phyloP scores from a whole-genome alignment of 2,888 invertebrate species.

The Oscheius myriophilus region DNA sequence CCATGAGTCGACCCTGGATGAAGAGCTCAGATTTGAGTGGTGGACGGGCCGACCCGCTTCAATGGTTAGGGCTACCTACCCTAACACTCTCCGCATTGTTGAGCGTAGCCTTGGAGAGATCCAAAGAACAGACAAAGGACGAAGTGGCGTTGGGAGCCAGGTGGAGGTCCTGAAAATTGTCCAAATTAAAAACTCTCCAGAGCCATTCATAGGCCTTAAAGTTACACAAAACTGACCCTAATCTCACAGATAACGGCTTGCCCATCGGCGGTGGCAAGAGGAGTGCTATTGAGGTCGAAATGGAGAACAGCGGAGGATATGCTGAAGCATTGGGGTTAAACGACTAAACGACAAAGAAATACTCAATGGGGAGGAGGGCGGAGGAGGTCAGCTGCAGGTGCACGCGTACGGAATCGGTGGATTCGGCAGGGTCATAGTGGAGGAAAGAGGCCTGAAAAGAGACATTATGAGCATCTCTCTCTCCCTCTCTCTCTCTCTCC shows the following conservation, averaged over 20 bases:
- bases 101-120: conserved; percentile 3
- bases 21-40: too few species aligned
- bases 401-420: not conserved
- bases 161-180: conserved; percentile 1
- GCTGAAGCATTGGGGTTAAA: not conserved
- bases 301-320: not conserved
- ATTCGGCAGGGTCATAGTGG: conserved; percentile 4
- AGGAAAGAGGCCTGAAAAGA: conserved; percentile 13
- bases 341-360: not conserved
- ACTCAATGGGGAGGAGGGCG: not conserved
- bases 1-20: too few species aligned
- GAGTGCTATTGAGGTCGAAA: not conserved
- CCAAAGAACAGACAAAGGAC: conserved; percentile 6
- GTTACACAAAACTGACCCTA: not conserved
- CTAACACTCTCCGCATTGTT: not conserved
- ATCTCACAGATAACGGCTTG: not conserved
- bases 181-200: too few species aligned
- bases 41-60: too few species aligned
- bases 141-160: not conserved
- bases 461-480: too few species aligned
- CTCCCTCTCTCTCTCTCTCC: too few species aligned
- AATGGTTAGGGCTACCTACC: too few species aligned
- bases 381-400: not conserved
- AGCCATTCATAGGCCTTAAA: too few species aligned
- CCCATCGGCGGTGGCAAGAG: not conserved